These are phyloP conservation scores for Amblyopsis hoosieri DNA, from an alignment of 2,797 vertebrate species.

Conservation along the genomic window DNA sequence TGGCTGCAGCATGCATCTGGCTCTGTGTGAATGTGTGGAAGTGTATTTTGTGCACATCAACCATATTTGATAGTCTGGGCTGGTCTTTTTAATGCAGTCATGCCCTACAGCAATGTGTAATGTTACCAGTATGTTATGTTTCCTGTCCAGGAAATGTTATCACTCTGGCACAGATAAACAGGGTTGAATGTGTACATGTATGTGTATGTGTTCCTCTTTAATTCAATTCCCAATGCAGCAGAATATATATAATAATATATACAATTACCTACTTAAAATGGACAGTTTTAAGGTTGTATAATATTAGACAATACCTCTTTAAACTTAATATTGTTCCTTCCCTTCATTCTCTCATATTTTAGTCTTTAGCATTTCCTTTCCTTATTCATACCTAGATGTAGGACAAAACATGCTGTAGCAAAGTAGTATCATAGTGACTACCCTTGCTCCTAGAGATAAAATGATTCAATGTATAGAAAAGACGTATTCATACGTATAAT, in stretches of 20 bases:
- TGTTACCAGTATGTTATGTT: conserved; percentile 20
- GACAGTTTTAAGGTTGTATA: no score
- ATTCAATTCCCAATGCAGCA: not conserved
- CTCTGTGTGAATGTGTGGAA: conserved; percentile 3
- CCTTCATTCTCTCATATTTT: no score
- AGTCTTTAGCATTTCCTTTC: no score
- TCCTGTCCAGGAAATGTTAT: not conserved
- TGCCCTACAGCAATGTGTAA: conserved; percentile 32
- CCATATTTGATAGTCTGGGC: not conserved
- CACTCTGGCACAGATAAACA: not conserved
- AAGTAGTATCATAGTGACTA: no score
- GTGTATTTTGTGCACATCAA: not conserved
- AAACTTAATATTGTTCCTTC: no score
- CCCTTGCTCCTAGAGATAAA: no score
- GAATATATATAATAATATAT: not conserved
- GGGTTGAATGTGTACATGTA: not conserved
- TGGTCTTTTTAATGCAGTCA: conserved; percentile 1
- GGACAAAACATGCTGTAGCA: no score
- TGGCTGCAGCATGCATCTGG: conserved; percentile 27
- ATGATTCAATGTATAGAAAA: no score
- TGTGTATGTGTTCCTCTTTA: not conserved
- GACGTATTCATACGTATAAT: no score
- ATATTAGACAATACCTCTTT: no score
- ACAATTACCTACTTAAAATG: no score
- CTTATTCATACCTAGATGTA: no score